Percentiles rank a stretch among this genome's conserved stretches.
These are phyloP conservation scores for Carposina sasakii DNA, from an alignment of 1,140 invertebrate genomes.

Conservation along the genomic window DNA sequence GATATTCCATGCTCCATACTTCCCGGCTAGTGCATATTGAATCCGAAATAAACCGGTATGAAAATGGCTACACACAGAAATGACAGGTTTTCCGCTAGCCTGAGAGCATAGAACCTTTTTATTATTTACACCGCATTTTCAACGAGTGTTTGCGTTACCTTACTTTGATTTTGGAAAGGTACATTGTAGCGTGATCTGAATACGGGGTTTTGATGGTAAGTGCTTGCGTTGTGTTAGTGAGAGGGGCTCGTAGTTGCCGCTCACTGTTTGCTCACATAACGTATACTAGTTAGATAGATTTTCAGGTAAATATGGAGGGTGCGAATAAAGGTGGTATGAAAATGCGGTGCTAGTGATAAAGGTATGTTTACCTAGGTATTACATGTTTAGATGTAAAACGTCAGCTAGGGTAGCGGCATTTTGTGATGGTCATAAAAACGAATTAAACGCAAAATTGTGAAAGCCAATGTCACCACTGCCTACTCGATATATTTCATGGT, in stretches of 20 bases:
- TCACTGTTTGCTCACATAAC: no score
- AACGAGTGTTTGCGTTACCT: slow-evolving; percentile 67
- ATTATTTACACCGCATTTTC: slow-evolving; percentile 72
- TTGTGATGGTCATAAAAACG: no score
- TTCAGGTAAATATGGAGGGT: no score
- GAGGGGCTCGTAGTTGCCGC: background rate
- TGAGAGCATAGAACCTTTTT: slow-evolving; percentile 54
- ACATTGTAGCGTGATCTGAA: slow-evolving; percentile 61
- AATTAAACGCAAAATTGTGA: no score
- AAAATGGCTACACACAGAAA: slow-evolving; percentile 32
- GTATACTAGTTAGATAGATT: no score
- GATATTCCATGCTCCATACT: slow-evolving; percentile 38
- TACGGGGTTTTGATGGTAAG: slow-evolving; percentile 47
- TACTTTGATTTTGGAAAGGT: slow-evolving; percentile 68
- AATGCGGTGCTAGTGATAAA: no score
- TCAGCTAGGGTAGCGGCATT: no score
- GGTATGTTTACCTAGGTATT: no score
- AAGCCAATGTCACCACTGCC: no score
- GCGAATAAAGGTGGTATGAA: no score
- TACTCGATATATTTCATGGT: no score
- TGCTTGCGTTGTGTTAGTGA: slow-evolving; percentile 35
- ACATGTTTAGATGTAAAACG: no score
- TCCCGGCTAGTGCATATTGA: slow-evolving; percentile 60
- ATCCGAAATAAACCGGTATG: slow-evolving; percentile 61
- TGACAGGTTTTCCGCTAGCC: slow-evolving; percentile 48